Evolutionary conservation across 2,113 vertebrate genomes (phyloP).

Genomic region (Meriones unguiculatus): DNA sequence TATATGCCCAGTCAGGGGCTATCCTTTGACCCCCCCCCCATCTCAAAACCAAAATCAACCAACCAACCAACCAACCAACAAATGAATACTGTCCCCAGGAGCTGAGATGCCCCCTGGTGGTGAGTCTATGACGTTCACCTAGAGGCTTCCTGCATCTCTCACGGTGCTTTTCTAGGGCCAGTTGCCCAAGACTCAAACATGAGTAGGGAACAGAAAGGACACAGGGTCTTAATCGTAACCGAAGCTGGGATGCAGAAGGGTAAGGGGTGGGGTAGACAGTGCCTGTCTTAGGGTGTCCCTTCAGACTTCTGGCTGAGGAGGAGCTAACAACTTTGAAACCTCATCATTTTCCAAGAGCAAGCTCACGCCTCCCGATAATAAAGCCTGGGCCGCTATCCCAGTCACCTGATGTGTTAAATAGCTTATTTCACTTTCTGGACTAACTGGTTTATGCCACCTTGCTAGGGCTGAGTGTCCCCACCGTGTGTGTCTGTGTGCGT

Average conservation of each 20-base stretch:
- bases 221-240: rapidly evolving
- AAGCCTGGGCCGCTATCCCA: background rate
- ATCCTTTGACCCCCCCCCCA: background rate
- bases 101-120: background rate
- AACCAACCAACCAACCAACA: rapidly evolving
- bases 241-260: background rate
- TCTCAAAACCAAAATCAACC: background rate
- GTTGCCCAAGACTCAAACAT: background rate
- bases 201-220: background rate
- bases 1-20: background rate
- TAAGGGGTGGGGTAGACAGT: background rate
- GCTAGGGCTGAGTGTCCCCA: no score
- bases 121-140: background rate
- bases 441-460: no score
- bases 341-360: rapidly evolving
- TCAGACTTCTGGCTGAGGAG: background rate
- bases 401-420: rapidly evolving
- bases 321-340: no score
- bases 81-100: no score
- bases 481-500: background rate
- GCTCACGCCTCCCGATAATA: no score
- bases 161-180: background rate
- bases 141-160: background rate
- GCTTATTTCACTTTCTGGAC: background rate
- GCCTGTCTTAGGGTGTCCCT: rapidly evolving